These are phyloP conservation scores for Dorcus parallelipipedus DNA, from an alignment of 2,888 invertebrate species.

Conservation along the genomic window DNA sequence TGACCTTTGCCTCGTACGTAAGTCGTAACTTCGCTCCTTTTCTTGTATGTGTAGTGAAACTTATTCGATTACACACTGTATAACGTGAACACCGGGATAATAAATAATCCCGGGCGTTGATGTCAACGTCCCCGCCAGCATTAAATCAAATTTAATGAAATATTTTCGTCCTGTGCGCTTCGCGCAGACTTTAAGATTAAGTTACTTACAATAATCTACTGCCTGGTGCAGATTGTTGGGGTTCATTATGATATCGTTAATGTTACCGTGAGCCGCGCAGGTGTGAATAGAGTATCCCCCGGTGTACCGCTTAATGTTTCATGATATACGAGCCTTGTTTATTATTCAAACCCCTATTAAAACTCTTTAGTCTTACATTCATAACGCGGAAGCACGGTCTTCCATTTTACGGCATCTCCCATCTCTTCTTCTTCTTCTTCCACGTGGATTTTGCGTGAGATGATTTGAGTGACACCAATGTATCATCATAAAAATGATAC, in stretches of 20 bases:
- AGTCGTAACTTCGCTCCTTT: too few relatives aligned
- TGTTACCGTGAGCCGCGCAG: conserved; percentile 2
- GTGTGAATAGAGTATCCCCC: conserved; percentile 5
- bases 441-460: background rate
- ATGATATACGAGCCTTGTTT: conserved; percentile 7
- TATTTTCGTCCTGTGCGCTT: background rate
- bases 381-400: background rate
- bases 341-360: conserved; percentile 12
- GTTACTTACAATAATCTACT: background rate
- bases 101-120: too few relatives aligned
- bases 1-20: too few relatives aligned
- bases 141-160: too few relatives aligned
- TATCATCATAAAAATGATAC: too few relatives aligned
- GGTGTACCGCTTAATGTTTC: conserved; percentile 10
- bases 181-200: background rate
- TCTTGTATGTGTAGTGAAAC: too few relatives aligned
- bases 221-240: background rate
- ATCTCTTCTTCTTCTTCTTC: background rate
- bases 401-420: too few relatives aligned
- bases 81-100: too few relatives aligned
- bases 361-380: background rate
- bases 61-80: too few relatives aligned
- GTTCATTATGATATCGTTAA: conserved; percentile 2
- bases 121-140: too few relatives aligned
- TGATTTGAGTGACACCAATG: background rate